Base-by-base conservation (phyloP, 2,113 vertebrate species). In the Macquaria ambigua region DNA sequence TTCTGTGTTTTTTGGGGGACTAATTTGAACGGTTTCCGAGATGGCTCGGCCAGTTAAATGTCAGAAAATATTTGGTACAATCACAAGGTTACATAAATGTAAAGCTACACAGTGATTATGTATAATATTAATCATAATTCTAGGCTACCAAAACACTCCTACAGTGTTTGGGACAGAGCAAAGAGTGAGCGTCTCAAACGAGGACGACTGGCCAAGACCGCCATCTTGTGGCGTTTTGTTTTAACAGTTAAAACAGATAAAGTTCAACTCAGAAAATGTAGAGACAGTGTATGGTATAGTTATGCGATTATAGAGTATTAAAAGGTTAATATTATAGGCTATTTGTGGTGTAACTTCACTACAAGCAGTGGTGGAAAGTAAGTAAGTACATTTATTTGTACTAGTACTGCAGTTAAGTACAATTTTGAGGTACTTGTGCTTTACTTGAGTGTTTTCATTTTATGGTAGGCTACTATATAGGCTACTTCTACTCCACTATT, bases 171-270 rank as follows among this genome's bases (percentile, higher is more conserved):
- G 28, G 28, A 74, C 23, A 16, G 31, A 39, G 67, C 28, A 3
- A 63, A 62, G 12, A 39, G 25, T 3, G 23, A 3, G 3, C 0
- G 18, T 15, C 16, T 2, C 21, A 3, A 28, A 15, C 1, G 28
- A 25, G 34, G 31, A 28, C 31, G 11, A 52, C 48, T 50, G 64
- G 1, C 1, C 66, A 3, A 77, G 9, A 2, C 1, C 63, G 77
- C 84, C 87, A 81, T 62, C 90, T 83, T 18, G 74, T 90, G 89
- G 20, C 9, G 1, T 2, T 46, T 70, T 41, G 12, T 6, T 61
- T 2, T 16, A 77, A 72, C n/a, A 0, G 43, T 25, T 62, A 8
- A 1, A 31, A 43, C 43, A 18, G 16, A 48, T 2, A 14, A 50
- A 53, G 52, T 56, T 41, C 21, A 41, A 41, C 12, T 9, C 3